A percentile compares a stretch with the other conserved stretches of the same genome.
phyloP scores from a whole-genome alignment of 2,888 invertebrate species.

The Spodoptera picta region DNA sequence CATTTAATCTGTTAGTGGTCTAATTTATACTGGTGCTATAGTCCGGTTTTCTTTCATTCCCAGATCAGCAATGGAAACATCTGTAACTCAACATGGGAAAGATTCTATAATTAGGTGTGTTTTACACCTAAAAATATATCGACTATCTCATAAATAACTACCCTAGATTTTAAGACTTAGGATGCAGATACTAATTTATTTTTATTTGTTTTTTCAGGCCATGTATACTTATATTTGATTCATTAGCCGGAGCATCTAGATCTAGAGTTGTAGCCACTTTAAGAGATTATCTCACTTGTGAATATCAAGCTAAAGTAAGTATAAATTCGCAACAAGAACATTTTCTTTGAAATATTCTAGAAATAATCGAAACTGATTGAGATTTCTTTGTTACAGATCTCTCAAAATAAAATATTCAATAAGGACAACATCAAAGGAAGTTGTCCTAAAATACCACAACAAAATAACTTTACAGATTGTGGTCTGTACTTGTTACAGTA shows the following conservation, averaged over 20 bases:
- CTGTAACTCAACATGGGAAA: slow-evolving; percentile 43
- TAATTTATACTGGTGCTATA: slow-evolving; percentile 10
- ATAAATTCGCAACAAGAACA: not conserved
- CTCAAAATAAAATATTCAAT: slow-evolving; percentile 91
- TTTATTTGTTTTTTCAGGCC: slow-evolving; percentile 90
- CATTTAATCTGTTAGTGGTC: not conserved
- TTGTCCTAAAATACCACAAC: slow-evolving; percentile 98
- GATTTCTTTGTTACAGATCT: slow-evolving; percentile 75
- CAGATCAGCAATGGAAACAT: slow-evolving; percentile 34
- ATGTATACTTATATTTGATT: slow-evolving; percentile 98
- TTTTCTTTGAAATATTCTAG: too few relatives aligned
- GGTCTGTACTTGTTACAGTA: slow-evolving; percentile 98
- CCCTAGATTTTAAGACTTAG: slow-evolving; percentile 4
- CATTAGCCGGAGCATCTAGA: slow-evolving; percentile 94
- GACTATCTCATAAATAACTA: not conserved
- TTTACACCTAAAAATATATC: slow-evolving; percentile 20
- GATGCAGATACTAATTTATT: slow-evolving; percentile 2
- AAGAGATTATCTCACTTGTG: slow-evolving; percentile 96
- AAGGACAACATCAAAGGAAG: slow-evolving; percentile 96
- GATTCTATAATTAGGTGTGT: slow-evolving; percentile 49
- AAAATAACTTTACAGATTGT: slow-evolving; percentile 98
- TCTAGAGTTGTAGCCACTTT: slow-evolving; percentile 96
- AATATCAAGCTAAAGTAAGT: slow-evolving; percentile 92
- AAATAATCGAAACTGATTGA: too few relatives aligned
- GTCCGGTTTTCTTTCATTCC: slow-evolving; percentile 29